Conservation (phyloP, 2,888 invertebrate species). For the Leucophenga maculata region DNA sequence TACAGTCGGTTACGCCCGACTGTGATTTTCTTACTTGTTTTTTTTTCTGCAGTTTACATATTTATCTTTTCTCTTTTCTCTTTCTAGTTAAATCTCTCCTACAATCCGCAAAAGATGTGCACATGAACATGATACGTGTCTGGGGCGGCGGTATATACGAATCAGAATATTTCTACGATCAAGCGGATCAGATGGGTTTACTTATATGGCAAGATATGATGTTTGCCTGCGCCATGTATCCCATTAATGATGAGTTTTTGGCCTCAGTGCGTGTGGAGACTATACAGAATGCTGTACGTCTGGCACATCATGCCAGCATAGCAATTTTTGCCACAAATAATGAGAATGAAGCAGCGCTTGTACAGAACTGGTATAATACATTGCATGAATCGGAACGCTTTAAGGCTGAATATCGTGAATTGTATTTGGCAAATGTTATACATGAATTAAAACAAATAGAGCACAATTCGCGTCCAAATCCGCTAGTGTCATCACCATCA, state of each 20-base stretch:
- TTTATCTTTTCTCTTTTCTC: not conserved
- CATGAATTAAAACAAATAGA: constrained; percentile 74
- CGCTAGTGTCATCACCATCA: constrained; percentile 90
- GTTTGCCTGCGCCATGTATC: constrained; percentile 97
- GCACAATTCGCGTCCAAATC: constrained; percentile 66
- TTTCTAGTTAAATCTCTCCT: constrained; percentile 77
- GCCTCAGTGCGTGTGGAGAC: constrained; percentile 83
- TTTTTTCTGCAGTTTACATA: not conserved
- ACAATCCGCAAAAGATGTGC: constrained; percentile 79
- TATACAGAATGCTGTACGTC: constrained; percentile 83
- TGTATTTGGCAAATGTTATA: constrained; percentile 86
- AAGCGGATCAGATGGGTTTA: constrained; percentile 90
- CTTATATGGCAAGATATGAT: constrained; percentile 98
- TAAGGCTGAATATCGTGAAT: constrained; percentile 83
- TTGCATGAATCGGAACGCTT: constrained; percentile 74
- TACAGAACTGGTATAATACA: constrained; percentile 84
- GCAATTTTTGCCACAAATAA: constrained; percentile 96
- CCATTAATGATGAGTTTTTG: constrained; percentile 81
- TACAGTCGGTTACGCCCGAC: too few relatives aligned
- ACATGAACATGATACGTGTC: constrained; percentile 95
- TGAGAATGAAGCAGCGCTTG: constrained; percentile 93
- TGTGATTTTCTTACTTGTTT: not conserved
- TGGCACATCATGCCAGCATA: constrained; percentile 90
- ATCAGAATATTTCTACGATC: constrained; percentile 88
- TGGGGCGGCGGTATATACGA: constrained; percentile 99